Percentiles rank a stretch among this genome's conserved stretches.
These are phyloP conservation scores for Ganaspis sp. DNA, from an alignment of 1,140 invertebrate genomes.

Conservation along the genomic window DNA sequence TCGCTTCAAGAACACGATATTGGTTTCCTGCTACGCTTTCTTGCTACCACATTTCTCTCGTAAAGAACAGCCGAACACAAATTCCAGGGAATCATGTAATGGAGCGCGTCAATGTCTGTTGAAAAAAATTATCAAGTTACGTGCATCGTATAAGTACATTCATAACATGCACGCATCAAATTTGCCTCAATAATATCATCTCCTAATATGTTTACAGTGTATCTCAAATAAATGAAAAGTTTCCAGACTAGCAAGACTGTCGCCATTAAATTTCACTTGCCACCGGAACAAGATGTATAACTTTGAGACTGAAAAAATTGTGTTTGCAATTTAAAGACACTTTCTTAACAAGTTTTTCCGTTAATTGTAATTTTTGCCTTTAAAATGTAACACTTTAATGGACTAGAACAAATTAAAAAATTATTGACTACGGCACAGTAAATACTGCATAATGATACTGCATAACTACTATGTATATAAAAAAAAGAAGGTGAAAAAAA, in stretches of 20 bases:
- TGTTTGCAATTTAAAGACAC: too few relatives aligned
- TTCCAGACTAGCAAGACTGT: neutral
- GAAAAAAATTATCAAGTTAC: constrained; percentile 8
- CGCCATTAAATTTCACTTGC: neutral
- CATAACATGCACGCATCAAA: neutral
- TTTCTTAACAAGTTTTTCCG: too few relatives aligned
- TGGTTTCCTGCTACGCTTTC: constrained; percentile 67
- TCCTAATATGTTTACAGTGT: too few relatives aligned
- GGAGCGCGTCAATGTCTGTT: constrained; percentile 36
- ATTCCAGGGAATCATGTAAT: constrained; percentile 36
- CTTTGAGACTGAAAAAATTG: too few relatives aligned
- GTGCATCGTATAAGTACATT: neutral
- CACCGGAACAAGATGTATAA: neutral
- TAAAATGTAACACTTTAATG: too few relatives aligned
- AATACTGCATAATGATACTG: too few relatives aligned
- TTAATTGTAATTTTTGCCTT: too few relatives aligned
- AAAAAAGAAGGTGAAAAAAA: too few relatives aligned
- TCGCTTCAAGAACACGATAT: constrained; percentile 49
- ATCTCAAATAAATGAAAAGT: too few relatives aligned
- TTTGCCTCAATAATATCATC: neutral
- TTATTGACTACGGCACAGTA: too few relatives aligned
- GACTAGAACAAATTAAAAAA: too few relatives aligned
- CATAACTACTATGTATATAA: too few relatives aligned
- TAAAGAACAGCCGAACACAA: constrained; percentile 40
- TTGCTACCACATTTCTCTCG: constrained; percentile 61